phyloP scores from a whole-genome alignment of 1,140 invertebrate species.

The Lucilia sericata region DNA sequence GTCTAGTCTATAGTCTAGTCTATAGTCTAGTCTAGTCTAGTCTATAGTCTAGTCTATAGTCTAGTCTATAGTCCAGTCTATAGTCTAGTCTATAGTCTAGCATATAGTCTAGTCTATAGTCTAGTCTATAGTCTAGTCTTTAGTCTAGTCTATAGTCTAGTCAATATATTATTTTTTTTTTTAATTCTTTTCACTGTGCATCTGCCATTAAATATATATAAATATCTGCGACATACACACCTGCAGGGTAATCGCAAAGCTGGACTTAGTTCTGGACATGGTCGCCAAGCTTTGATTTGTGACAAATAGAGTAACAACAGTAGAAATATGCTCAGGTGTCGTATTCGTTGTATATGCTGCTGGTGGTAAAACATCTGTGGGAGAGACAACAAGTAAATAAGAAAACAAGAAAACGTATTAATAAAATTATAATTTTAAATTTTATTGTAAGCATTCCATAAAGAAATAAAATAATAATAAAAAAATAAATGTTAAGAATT shows the following conservation, averaged over 20 bases:
- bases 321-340: constrained; percentile 47
- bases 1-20: no score
- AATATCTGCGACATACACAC: constrained; percentile 51
- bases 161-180: neutral
- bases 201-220: no score
- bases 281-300: constrained; percentile 61
- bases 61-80: no score
- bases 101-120: no score
- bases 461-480: neutral
- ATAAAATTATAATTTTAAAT: neutral
- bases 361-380: constrained; percentile 47
- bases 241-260: constrained; percentile 65
- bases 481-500: neutral
- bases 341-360: constrained; percentile 47
- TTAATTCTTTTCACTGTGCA: neutral
- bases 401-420: neutral
- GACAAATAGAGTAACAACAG: constrained; percentile 51
- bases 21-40: neutral
- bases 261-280: constrained; percentile 67
- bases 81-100: no score
- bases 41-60: no score
- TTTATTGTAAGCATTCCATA: neutral
- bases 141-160: neutral
- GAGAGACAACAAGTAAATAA: neutral
- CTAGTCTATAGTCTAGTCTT: no score